Evolutionary conservation across 2,888 invertebrate genomes (phyloP).

Genomic region (Spodoptera littoralis): DNA sequence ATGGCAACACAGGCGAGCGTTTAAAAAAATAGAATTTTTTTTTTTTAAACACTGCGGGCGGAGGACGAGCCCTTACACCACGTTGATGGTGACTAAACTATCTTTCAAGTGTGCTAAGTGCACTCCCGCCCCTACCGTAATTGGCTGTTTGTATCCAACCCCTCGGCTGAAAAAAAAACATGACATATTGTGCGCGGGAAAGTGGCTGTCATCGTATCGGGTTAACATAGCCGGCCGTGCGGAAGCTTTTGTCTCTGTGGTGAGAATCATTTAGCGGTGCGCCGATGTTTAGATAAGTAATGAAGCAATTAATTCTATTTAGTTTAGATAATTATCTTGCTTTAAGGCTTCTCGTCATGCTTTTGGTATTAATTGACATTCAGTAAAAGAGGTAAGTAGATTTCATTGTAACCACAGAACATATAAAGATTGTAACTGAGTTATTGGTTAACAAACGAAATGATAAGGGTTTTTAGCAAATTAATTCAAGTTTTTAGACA

Average conservation of each 20-base stretch:
- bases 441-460: too few relatives aligned
- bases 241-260: slow-evolving; percentile 81
- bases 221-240: slow-evolving; percentile 73
- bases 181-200: slow-evolving; percentile 88
- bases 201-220: slow-evolving; percentile 83
- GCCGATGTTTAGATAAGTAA: slow-evolving; percentile 78
- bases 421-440: too few relatives aligned
- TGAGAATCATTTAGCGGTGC: slow-evolving; percentile 77
- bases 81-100: slow-evolving; percentile 84
- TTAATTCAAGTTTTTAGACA: too few relatives aligned
- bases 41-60: slow-evolving; percentile 55
- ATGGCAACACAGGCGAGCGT: slow-evolving; percentile 71
- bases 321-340: slow-evolving; percentile 19
- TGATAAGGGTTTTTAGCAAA: too few relatives aligned
- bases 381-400: too few relatives aligned
- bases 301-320: slow-evolving; percentile 52
- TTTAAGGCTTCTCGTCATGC: slow-evolving; percentile 17
- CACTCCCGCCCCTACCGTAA: slow-evolving; percentile 85
- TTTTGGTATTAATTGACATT: slow-evolving; percentile 5
- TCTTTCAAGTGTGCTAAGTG: slow-evolving; percentile 81
- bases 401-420: too few relatives aligned
- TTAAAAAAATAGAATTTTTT: slow-evolving; percentile 56
- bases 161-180: slow-evolving; percentile 85
- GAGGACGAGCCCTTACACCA: slow-evolving; percentile 78
- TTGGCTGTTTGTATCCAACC: slow-evolving; percentile 88